Base-by-base conservation (phyloP, 2,888 invertebrate species). In the Siphlonurus alternatus region DNA sequence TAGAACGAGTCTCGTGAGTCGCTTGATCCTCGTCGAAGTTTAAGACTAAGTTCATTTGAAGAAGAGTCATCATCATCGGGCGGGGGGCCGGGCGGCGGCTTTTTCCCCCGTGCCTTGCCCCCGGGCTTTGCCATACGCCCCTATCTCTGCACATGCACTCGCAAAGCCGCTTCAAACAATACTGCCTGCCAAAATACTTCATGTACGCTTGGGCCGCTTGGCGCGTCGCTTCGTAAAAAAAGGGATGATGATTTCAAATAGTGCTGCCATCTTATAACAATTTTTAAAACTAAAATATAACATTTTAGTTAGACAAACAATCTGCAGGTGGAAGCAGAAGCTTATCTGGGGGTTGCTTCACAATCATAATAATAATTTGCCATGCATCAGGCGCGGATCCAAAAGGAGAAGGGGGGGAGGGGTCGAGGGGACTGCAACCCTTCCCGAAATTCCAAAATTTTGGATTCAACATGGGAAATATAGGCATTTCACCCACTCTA, bases 1-100 rank as follows among this genome's bases (percentile, higher is more conserved):
- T 91, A 91, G 75, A 90, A 91, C 64, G 89, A 90, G 76, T 91
- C 91, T 68, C 90, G 81, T 51, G 91, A 91, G 76, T 90, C 91
- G 74, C 89, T 89, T 53, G 89, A 90, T 63, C 90, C 89, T 66
- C 90, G 84, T 70, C 91, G 83, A 74, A 91, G 77, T 78, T 90
- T 89, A 68, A 91, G 81, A 78, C 90, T 90, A 77, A 91, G 78
- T 77, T 91, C 90, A 67, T 90, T 89, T 66, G 90, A 90, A 59
- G 67, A 67, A 75, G 89, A 89, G 80, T 91, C 90, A 78, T 81
- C 81, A 78, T 80, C 80, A 23, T 61, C 61, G 25, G n/a, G 23
- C n/a, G 53, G 23, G 62, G 20, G 18, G 5, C 51, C 51, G 20
- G 62, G 1, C 61, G 2, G 23, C 59, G 20, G 23, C 59, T 54